A percentile compares a stretch with the other conserved stretches of the same genome.
These are phyloP conservation scores for Sciurus vulgaris DNA, from an alignment of 2,797 vertebrate genomes.

Conservation along the genomic window DNA sequence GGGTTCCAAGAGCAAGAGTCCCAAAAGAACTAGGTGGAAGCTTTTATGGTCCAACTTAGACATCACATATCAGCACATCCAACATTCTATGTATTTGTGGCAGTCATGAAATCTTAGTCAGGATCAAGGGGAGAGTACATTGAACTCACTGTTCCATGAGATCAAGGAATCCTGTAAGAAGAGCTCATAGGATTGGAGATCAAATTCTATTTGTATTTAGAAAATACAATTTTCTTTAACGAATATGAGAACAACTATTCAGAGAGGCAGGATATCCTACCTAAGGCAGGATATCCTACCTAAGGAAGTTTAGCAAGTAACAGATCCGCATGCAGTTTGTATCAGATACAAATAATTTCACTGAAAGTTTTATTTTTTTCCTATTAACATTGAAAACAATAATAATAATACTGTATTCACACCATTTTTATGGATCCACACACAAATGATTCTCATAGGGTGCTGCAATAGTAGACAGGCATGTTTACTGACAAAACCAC, in stretches of 20 bases:
- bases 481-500: background rate
- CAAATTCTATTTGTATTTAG: background rate
- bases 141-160: background rate
- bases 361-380: constrained; percentile 7
- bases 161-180: background rate
- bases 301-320: background rate
- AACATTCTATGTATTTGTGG: background rate
- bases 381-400: background rate
- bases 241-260: background rate
- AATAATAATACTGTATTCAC: background rate
- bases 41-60: background rate
- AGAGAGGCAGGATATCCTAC: background rate
- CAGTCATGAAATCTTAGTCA: background rate
- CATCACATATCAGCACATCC: background rate
- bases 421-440: background rate
- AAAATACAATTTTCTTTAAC: background rate
- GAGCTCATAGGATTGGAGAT: background rate
- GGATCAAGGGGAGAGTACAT: background rate
- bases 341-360: background rate
- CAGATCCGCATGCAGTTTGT: background rate
- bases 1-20: background rate
- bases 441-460: background rate
- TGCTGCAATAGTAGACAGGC: background rate
- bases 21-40: background rate
- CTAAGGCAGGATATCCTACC: background rate